Percentiles rank a stretch among this genome's conserved stretches.
Conservation (phyloP, 2,113 vertebrate genomes). For the Cinclus cinclus region DNA sequence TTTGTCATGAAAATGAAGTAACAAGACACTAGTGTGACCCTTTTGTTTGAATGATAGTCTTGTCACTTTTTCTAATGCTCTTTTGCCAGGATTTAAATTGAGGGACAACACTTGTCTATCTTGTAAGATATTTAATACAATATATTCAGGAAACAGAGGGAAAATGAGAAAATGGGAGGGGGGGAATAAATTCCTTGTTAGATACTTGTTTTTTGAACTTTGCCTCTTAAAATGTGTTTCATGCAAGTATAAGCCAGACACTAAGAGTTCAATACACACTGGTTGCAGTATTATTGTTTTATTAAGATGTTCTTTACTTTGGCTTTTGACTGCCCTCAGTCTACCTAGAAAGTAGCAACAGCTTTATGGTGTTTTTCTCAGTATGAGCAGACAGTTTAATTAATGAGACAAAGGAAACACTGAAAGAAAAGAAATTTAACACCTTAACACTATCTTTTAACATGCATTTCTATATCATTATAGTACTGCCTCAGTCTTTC, state of each 20-base stretch:
- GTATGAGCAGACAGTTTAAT: background rate
- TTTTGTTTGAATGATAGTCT: slow-evolving; percentile 15
- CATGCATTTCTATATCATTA: background rate
- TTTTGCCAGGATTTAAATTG: background rate
- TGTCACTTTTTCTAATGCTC: slow-evolving; percentile 38
- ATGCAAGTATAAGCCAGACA: background rate
- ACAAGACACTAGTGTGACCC: slow-evolving; percentile 16
- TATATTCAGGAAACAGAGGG: background rate
- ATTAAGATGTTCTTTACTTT: background rate
- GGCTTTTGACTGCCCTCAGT: background rate
- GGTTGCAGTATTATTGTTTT: background rate
- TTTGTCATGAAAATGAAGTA: slow-evolving; percentile 64
- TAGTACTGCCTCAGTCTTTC: background rate
- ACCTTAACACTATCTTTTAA: background rate
- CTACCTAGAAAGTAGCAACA: background rate
- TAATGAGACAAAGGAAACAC: background rate
- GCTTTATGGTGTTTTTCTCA: background rate
- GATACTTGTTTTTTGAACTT: background rate
- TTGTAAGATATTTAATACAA: background rate
- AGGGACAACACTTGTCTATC: background rate
- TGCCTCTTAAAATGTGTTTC: background rate
- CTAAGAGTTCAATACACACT: background rate
- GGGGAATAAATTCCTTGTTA: background rate
- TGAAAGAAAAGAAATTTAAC: background rate
- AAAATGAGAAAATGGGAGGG: background rate